Base-by-base conservation (phyloP, 2,888 invertebrate genomes). In the Polydrusus cervinus region DNA sequence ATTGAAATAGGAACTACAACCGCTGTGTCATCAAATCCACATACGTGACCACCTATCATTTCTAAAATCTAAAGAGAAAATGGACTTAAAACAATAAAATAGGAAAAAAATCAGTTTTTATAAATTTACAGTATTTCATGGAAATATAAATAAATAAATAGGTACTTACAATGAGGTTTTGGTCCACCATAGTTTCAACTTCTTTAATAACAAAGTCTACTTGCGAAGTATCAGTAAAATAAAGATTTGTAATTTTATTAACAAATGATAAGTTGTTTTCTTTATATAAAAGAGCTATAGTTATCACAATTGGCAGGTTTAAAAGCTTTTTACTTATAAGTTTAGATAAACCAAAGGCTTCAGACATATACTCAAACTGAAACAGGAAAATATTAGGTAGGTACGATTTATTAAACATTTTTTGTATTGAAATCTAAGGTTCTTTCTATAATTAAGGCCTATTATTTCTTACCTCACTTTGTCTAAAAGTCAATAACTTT, bases 401-500 rank as follows among this genome's bases (percentile, higher is more conserved):
- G 6, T 16, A 60, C 8, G 38, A 16, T 5, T 16, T n/a, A 11
- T 9, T 13, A 40, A n/a, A n/a, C n/a, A n/a, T n/a, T n/a, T n/a
- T n/a, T n/a, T n/a, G n/a, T n/a, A n/a, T n/a, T n/a, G n/a, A n/a
- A n/a, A n/a, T n/a, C n/a, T n/a, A n/a, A n/a, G n/a, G n/a, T n/a
- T n/a, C n/a, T n/a, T n/a, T n/a, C n/a, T n/a, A n/a, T n/a, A n/a
- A 6, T 3, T 60, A 16, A 30, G 1, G 10, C n/a, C n/a, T n/a
- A 8, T 13, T 38, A 18, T 34, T 64, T 25, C 71, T 71, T 70
- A 93, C 93, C 87, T 92, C 90, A 14, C 93, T 93, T 85, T 96
- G 95, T 81, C 92, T 93, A 85, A 92, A 92, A 11, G 95, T 95
- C 10, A 94, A 89, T 79, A 97, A 89, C 81, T 97, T 90, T 79